Conservation (phyloP, 2,888 invertebrate species). For the Acanthosoma haemorrhoidale region DNA sequence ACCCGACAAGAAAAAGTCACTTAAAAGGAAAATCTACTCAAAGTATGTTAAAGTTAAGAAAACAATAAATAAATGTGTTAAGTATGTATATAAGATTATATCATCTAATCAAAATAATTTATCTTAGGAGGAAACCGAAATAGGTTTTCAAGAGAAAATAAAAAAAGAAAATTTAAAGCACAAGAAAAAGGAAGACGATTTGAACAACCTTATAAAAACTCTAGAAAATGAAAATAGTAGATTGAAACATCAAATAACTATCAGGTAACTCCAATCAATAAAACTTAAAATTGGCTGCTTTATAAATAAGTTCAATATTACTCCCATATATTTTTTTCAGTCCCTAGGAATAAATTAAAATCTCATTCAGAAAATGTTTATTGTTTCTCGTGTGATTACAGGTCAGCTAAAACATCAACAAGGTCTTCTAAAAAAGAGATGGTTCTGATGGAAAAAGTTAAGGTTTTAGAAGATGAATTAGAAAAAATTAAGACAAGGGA, state of each 20-base stretch:
- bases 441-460: slow-evolving; percentile 47
- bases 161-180: slow-evolving; percentile 47
- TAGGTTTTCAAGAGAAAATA: slow-evolving; percentile 40
- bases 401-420: slow-evolving; percentile 33
- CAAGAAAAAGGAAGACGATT: slow-evolving; percentile 46
- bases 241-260: slow-evolving; percentile 45
- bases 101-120: no score
- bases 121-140: slow-evolving; percentile 27
- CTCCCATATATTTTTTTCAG: neutral
- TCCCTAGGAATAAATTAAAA: neutral
- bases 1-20: no score
- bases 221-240: slow-evolving; percentile 50
- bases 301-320: neutral
- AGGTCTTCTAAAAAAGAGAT: slow-evolving; percentile 45
- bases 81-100: no score
- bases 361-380: neutral
- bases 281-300: neutral
- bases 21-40: no score
- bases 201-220: slow-evolving; percentile 41
- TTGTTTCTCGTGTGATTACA: no score
- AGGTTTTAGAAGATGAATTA: slow-evolving; percentile 48
- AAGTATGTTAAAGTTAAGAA: no score
- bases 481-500: slow-evolving; percentile 43
- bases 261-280: slow-evolving; percentile 21
- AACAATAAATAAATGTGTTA: no score